A percentile compares a stretch with the other conserved stretches of the same genome.
These are phyloP conservation scores for Hycleus phaleratus DNA, from an alignment of 1,140 invertebrate species.

Conservation along the genomic window DNA sequence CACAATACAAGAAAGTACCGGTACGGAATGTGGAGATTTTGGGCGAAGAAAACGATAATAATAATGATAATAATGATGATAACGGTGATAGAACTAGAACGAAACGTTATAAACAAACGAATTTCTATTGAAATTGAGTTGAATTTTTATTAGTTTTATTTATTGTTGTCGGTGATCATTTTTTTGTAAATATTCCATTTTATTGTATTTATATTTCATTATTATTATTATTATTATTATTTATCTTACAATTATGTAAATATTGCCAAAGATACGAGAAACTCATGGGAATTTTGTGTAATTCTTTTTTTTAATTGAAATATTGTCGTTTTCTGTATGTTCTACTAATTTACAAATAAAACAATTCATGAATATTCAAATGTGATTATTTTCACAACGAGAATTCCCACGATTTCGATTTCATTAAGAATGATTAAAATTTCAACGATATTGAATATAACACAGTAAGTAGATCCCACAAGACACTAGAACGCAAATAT, in stretches of 20 bases:
- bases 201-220: background rate
- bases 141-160: too few species aligned
- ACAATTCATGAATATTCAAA: constrained; percentile 22
- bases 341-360: constrained; percentile 15
- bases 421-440: too few species aligned
- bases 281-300: too few species aligned
- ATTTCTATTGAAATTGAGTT: too few species aligned
- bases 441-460: too few species aligned
- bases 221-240: background rate
- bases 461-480: too few species aligned
- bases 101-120: constrained; percentile 25
- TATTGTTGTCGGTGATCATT: background rate
- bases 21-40: constrained; percentile 54
- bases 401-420: background rate
- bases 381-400: constrained; percentile 6
- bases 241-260: constrained; percentile 20
- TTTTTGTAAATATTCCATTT: constrained; percentile 8
- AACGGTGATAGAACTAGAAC: constrained; percentile 13
- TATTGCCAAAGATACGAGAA: constrained; percentile 28
- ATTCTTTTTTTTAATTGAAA: constrained; percentile 18
- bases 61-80: background rate
- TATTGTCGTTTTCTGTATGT: constrained; percentile 16
- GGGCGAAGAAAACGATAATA: constrained; percentile 43
- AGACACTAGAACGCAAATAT: too few species aligned
- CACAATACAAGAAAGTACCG: constrained; percentile 43